Evolutionary conservation across 2,888 invertebrate species (phyloP).

Genomic region (Chaetoderma sp.): DNA sequence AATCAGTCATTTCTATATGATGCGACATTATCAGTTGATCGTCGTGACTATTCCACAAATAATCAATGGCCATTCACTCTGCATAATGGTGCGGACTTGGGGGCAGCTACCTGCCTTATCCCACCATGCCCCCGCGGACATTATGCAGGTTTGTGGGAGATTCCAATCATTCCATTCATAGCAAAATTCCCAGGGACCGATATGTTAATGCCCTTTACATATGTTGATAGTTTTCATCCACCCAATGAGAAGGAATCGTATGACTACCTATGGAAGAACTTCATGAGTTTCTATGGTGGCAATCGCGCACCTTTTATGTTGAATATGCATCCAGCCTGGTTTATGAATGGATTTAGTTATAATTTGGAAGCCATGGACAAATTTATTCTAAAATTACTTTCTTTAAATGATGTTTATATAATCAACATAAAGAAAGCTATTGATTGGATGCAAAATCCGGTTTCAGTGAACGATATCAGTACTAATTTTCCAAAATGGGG

Average conservation of each 20-base stretch:
- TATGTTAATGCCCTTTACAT: conserved; percentile 49
- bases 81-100: conserved; percentile 44
- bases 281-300: conserved; percentile 77
- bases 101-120: conserved; percentile 45
- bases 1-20: conserved; percentile 48
- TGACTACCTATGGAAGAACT: conserved; percentile 78
- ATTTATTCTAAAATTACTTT: neutral
- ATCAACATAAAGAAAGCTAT: neutral
- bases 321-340: conserved; percentile 85
- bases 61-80: conserved; percentile 51
- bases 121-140: conserved; percentile 39
- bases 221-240: conserved; percentile 46
- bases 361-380: conserved; percentile 22
- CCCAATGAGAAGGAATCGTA: conserved; percentile 19
- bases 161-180: conserved; percentile 47
- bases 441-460: neutral
- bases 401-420: neutral
- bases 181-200: conserved; percentile 44
- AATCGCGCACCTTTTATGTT: conserved; percentile 82
- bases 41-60: conserved; percentile 14
- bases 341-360: conserved; percentile 72
- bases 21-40: conserved; percentile 45
- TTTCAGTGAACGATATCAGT: conserved; percentile 18
- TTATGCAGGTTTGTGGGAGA: conserved; percentile 46
- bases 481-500: conserved; percentile 32